Conservation (phyloP, 1,140 invertebrate species). For the Copidosoma floridanum region DNA sequence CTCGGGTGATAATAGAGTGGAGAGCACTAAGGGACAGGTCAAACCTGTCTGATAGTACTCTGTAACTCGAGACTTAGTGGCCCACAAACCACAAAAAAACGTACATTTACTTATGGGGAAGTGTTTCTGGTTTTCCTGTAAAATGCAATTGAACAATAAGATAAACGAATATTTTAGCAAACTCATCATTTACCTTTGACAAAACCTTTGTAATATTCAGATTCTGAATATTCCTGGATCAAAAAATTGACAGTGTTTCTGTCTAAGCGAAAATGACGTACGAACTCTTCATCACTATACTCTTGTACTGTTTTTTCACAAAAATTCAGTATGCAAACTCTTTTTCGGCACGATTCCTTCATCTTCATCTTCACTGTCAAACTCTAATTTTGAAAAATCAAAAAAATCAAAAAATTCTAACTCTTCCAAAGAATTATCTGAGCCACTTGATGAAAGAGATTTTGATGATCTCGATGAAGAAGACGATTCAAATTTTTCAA, state of each 20-base stretch:
- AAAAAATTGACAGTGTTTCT: background rate
- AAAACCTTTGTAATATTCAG: background rate
- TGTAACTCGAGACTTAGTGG: constrained; percentile 36
- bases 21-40: constrained; percentile 36
- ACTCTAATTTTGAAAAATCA: too few species aligned
- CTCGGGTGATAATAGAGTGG: constrained; percentile 31
- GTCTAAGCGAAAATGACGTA: background rate
- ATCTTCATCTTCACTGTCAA: too few species aligned
- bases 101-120: constrained; percentile 20
- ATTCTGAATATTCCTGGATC: too few species aligned
- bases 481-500: too few species aligned
- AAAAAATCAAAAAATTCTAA: too few species aligned
- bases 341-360: too few species aligned
- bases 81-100: constrained; percentile 43
- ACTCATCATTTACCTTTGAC: background rate
- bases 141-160: background rate
- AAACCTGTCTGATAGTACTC: constrained; percentile 41
- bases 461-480: too few species aligned
- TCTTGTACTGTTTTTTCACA: background rate
- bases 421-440: too few species aligned
- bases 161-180: background rate
- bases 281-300: background rate
- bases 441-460: too few species aligned
- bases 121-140: background rate
- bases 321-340: background rate